Base-by-base conservation (phyloP, 2,888 invertebrate species). In the Sarcophaga caerulescens region DNA sequence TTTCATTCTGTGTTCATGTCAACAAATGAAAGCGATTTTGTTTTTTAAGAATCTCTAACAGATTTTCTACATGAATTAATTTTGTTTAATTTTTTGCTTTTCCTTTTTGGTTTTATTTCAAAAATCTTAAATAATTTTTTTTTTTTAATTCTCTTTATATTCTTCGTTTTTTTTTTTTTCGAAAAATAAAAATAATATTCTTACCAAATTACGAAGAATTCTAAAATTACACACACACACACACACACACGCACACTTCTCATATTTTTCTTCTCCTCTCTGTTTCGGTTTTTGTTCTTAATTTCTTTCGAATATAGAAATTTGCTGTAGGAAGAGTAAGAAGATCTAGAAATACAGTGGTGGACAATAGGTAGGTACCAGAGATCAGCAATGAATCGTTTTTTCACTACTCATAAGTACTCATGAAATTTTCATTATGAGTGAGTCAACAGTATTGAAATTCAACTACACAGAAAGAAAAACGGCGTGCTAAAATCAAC, bases 151-250 rank as follows among this genome's bases (percentile, higher is more conserved):
- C 69, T 83, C 68, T 80, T 75, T 83, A 70, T 60, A 52, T 52
- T 73, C 47, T 77, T 23, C 23, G 78, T 71, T 69, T 65, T 57
- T 59, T 47, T 66, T 68, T 66, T 52, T 84, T 89, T 88, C 88
- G n/a, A 88, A 90, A 89, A 89, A 89, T 88, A 89, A 89, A 89
- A 47, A 47, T 47, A 47, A 52, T 35, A 52, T 52, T 17, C 89
- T 89, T 89, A 88, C 88, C 83, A 89, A 89, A 89, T 89, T 89
- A 90, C 89, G 86, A 89, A 89, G 89, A 90, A 90, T 89, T 90
- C 90, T 90, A 90, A 90, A 90, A 90, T 90, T 90, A 90, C 90
- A 89, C 90, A 89, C 85, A 89, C 87, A 81, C 86, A 84, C 77
- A 84, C 66, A 86, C 74, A 44, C 21, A 76, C 59, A 65, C 70